Percentiles rank a stretch among this genome's conserved stretches.
phyloP scores from a whole-genome alignment of 2,888 invertebrate species.

The Exephanes ischioxanthus region DNA sequence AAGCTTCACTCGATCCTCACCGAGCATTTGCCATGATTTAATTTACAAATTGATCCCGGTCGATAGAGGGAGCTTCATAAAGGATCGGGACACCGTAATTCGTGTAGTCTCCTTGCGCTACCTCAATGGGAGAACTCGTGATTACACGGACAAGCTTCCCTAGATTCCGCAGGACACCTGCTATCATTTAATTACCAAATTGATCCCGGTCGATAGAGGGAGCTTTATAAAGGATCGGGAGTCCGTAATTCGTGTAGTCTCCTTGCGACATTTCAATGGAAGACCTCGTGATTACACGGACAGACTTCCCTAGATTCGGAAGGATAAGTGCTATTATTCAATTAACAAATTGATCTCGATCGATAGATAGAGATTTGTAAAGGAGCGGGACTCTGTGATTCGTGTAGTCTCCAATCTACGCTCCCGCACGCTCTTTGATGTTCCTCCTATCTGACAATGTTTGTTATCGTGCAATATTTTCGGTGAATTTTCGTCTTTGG shows the following conservation, averaged over 20 bases:
- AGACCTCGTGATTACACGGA: not conserved
- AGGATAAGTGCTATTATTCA: conserved; percentile 1
- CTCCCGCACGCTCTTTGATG: no score
- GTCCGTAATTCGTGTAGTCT: no score
- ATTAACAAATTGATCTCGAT: conserved; percentile 14
- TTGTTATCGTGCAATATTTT: no score
- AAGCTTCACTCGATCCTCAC: not conserved
- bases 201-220: not conserved
- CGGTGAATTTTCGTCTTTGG: no score
- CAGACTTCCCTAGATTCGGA: not conserved
- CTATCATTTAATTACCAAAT: conserved; percentile 30
- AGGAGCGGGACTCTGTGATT: no score
- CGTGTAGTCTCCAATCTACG: no score
- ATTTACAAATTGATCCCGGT: conserved; percentile 18
- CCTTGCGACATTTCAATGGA: no score
- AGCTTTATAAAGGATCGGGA: no score
- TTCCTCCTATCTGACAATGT: no score
- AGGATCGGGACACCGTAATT: no score
- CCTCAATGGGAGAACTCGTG: not conserved
- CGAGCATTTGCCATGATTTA: conserved; percentile 10
- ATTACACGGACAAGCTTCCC: not conserved
- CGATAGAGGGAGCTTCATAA: no score
- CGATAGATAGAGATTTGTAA: not conserved
- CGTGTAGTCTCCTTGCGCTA: no score
- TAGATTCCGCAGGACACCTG: not conserved